Percentiles rank a stretch among this genome's conserved stretches.
Conservation (phyloP, 92 coral and sea anemone species). For the Bergia sp. region DNA sequence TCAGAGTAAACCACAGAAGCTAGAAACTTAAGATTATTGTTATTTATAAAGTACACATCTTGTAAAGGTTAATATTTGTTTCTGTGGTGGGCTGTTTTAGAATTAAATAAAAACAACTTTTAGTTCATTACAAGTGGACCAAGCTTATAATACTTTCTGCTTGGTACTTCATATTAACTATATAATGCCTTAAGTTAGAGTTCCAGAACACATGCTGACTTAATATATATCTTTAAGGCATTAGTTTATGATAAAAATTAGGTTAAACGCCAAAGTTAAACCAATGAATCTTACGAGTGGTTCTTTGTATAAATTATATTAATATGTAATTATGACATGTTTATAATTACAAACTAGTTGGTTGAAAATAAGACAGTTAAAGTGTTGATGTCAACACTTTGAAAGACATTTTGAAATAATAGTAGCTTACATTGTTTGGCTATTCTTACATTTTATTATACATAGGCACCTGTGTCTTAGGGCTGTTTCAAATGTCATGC, state of each 20-base stretch:
- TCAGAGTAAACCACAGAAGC: neutral
- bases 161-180: too few relatives aligned
- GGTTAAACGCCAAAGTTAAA: too few relatives aligned
- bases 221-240: too few relatives aligned
- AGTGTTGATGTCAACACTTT: neutral
- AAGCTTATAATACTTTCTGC: neutral
- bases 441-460: too few relatives aligned
- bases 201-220: too few relatives aligned
- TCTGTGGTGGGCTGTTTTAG: neutral
- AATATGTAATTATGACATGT: neutral
- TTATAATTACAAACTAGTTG: neutral
- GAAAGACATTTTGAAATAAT: too few relatives aligned
- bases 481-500: too few relatives aligned
- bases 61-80: neutral
- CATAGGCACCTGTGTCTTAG: too few relatives aligned
- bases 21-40: neutral
- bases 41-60: neutral
- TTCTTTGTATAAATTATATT: neutral
- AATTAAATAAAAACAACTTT: too few relatives aligned
- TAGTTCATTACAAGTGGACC: neutral
- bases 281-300: neutral
- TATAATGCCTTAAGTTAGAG: too few relatives aligned
- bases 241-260: neutral
- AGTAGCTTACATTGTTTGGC: too few relatives aligned
- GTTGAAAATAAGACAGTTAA: neutral